Conservation (phyloP, 2,888 invertebrate species). For the Netelia melanura region DNA sequence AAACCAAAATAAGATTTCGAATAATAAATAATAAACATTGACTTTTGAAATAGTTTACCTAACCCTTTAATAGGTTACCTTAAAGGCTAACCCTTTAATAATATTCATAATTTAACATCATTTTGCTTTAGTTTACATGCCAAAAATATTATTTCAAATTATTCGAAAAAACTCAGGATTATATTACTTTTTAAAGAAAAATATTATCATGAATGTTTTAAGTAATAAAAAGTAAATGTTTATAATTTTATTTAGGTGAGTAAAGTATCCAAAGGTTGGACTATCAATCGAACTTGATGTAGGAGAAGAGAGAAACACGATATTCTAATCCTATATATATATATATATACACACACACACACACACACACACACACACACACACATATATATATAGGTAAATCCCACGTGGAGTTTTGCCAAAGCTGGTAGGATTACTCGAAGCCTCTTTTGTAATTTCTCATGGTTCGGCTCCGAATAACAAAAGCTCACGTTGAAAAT, state of each 20-base stretch:
- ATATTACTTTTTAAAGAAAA: neutral
- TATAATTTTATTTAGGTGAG: neutral
- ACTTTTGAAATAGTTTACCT: neutral
- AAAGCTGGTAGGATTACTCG: slow-evolving; percentile 8
- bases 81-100: too few species aligned
- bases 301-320: slow-evolving; percentile 2
- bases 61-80: too few species aligned
- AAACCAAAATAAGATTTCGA: neutral
- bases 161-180: neutral
- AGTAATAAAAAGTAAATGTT: neutral
- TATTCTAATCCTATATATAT: slow-evolving; percentile 14
- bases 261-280: neutral
- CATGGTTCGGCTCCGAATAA: slow-evolving; percentile 14
- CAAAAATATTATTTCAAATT: neutral
- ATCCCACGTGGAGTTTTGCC: neutral
- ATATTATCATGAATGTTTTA: slow-evolving; percentile 11
- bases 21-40: neutral
- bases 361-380: too few species aligned
- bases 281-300: slow-evolving; percentile 12
- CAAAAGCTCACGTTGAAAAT: slow-evolving; percentile 30
- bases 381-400: neutral
- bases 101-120: neutral
- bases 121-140: neutral
- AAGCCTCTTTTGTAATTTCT: slow-evolving; percentile 38
- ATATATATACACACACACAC: neutral